Evolutionary conservation across 1,140 invertebrate species (phyloP).

Genomic region (Solenopsis fugax): DNA sequence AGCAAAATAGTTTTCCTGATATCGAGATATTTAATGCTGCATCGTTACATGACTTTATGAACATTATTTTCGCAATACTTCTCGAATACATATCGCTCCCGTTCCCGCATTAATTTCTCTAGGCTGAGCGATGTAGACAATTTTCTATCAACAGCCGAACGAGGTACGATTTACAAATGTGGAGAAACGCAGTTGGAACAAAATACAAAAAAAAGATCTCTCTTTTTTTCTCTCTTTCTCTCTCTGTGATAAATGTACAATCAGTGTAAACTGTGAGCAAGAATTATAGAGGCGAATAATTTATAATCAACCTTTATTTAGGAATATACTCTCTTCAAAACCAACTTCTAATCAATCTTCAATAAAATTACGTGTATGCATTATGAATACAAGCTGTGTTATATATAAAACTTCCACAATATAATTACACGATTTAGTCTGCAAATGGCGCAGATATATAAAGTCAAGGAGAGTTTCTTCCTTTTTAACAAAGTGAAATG

Average conservation of each 20-base stretch:
- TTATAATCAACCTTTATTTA: slow-evolving; percentile 81
- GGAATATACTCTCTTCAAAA: slow-evolving; percentile 83
- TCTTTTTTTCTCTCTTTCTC: no score
- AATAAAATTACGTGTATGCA: slow-evolving; percentile 55
- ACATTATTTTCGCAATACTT: slow-evolving; percentile 1
- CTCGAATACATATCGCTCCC: neutral
- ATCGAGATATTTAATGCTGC: slow-evolving; percentile 30
- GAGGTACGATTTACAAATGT: neutral
- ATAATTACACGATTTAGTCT: slow-evolving; percentile 59
- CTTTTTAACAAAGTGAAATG: slow-evolving; percentile 35
- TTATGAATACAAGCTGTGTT: slow-evolving; percentile 58
- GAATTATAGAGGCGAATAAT: slow-evolving; percentile 26
- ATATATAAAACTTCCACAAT: slow-evolving; percentile 66
- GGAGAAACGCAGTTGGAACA: neutral
- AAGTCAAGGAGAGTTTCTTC: slow-evolving; percentile 22
- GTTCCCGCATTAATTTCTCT: slow-evolving; percentile 1
- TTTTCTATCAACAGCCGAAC: slow-evolving; percentile 37
- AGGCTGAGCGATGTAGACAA: slow-evolving; percentile 9
- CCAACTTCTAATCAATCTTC: slow-evolving; percentile 75
- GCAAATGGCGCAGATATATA: slow-evolving; percentile 43
- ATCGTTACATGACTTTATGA: slow-evolving; percentile 4
- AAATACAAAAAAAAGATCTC: neutral
- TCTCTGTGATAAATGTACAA: neutral
- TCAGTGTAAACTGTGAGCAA: slow-evolving; percentile 5
- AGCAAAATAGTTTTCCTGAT: slow-evolving; percentile 1